Evolutionary conservation across 1,140 invertebrate genomes (phyloP).

Genomic region (Drosophila orosa): DNA sequence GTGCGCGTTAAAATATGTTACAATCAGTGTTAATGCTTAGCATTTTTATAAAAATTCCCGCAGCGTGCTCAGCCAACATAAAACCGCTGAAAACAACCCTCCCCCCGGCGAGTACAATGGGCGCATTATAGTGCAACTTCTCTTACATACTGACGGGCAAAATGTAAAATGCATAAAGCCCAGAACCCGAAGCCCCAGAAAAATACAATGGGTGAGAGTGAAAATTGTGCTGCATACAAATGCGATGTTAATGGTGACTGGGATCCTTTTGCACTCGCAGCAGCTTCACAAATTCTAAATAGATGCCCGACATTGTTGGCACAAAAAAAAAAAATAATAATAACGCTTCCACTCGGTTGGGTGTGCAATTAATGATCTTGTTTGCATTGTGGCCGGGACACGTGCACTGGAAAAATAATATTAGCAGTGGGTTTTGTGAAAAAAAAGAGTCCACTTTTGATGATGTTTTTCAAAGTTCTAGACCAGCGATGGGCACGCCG

Average conservation of each 20-base stretch:
- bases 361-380: constrained; percentile 72
- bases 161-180: constrained; percentile 50
- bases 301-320: constrained; percentile 54
- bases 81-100: constrained; percentile 14
- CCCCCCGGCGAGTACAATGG: constrained; percentile 48
- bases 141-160: constrained; percentile 22
- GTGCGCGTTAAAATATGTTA: constrained; percentile 71
- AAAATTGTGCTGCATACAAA: constrained; percentile 68
- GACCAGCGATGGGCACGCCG: no score
- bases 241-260: constrained; percentile 57
- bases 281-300: constrained; percentile 42
- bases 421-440: not conserved
- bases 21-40: constrained; percentile 78
- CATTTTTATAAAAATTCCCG: constrained; percentile 77
- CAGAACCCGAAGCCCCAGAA: constrained; percentile 39
- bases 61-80: constrained; percentile 39
- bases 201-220: constrained; percentile 60
- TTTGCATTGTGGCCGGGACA: constrained; percentile 28
- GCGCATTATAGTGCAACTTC: constrained; percentile 69
- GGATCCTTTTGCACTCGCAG: constrained; percentile 36
- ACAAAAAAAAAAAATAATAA: constrained; percentile 14
- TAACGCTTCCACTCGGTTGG: constrained; percentile 15
- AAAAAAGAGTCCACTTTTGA: not conserved
- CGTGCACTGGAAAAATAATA: constrained; percentile 15
- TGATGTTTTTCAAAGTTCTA: no score